Conservation (phyloP, 2,888 invertebrate species). For the Graphium colonna region DNA sequence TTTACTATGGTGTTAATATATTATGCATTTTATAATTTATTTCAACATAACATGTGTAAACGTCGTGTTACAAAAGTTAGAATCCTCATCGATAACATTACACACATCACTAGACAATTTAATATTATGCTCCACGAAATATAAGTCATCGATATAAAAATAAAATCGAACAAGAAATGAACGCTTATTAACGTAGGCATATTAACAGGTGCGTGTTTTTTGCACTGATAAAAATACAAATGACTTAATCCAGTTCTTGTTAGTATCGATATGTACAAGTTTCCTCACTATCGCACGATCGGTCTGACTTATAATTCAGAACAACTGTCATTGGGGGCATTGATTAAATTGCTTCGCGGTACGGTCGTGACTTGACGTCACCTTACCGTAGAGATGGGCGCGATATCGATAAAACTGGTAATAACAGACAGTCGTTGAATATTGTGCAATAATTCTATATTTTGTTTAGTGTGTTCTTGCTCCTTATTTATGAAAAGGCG, state of each 20-base stretch:
- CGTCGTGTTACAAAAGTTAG: no score
- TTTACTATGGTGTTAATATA: no score
- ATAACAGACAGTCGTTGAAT: constrained; percentile 1
- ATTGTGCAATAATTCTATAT: no score
- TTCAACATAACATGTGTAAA: no score
- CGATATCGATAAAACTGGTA: constrained; percentile 30
- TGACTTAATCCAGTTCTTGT: constrained; percentile 20
- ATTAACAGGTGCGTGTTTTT: constrained; percentile 13
- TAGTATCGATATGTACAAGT: constrained; percentile 19
- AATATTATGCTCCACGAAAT: no score
- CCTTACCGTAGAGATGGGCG: constrained; percentile 30
- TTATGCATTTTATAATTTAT: no score
- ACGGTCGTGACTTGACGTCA: constrained; percentile 64
- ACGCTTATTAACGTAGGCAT: constrained; percentile 1
- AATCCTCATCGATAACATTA: no score
- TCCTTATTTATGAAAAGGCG: no score
- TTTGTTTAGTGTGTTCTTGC: no score
- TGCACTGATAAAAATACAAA: constrained; percentile 20
- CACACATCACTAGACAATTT: no score
- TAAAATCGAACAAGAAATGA: constrained; percentile 9
- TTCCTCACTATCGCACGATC: constrained; percentile 31
- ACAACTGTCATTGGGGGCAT: constrained; percentile 51
- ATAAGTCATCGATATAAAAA: constrained; percentile 8
- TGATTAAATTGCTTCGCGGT: constrained; percentile 55
- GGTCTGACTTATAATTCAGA: constrained; percentile 42